Base-by-base conservation (phyloP, 2,113 vertebrate genomes). In the Rattus rattus region DNA sequence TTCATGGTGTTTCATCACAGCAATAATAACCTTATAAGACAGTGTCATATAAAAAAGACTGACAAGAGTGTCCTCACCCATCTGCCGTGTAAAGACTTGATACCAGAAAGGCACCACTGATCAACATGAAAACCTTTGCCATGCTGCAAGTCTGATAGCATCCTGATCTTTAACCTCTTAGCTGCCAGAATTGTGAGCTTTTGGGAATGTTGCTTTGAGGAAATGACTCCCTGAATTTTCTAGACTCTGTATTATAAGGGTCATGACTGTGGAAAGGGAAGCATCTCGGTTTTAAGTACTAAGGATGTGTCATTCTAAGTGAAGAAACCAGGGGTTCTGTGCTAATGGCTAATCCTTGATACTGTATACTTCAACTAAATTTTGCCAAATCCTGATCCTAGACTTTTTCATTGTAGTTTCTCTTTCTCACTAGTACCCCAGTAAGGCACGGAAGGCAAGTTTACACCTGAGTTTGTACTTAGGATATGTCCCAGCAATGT, bases 401-500 rank as follows among this genome's bases (percentile, higher is more conserved):
- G 91, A 96, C 13, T 94, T 8, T 17, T 76, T 86, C 95, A 24
- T 24, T 65, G 63, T 30, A 77, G 69, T 16, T 33, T 97, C 30
- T 97, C 63, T 98, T 94, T 97, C 70, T 95, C 94, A 3, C 92
- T 98, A 98, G 96, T 98, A 88, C 88, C 90, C 14, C 96, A 33
- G 2, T 7, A 93, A 96, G 94, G 28, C 10, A 76, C 72, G 7
- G 8, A 97, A 92, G 92, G 80, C 94, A 95, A 73, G 19, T 47
- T 95, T 98, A 85, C 85, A 52, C 93, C 73, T 77, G 91, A 89
- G 26, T 93, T 63, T 94, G 94, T 96, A 70, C 96, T 94, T 93
- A 96, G 63, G 90, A 54, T 67, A 88, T 91, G 79, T 67, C 91
- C 96, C 73, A 97, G 96, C 97, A 98, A 98, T 98, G 97, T 97